Base-by-base conservation (phyloP, 2,797 vertebrate genomes). In the Sternarchorhynchus goeldii region DNA sequence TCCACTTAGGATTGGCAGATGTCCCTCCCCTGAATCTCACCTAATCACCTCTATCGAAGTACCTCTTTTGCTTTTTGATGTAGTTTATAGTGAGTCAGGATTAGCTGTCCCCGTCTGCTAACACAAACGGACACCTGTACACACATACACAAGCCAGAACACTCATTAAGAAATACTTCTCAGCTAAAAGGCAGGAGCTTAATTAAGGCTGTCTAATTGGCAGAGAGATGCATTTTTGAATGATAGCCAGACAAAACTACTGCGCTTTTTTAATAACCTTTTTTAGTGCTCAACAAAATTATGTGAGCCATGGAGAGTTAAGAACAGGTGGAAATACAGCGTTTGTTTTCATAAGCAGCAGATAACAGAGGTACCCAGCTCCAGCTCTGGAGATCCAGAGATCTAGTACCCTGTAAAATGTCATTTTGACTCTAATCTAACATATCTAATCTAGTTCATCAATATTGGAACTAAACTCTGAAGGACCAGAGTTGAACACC, bases 131-230 rank as follows among this genome's bases (percentile, higher is more conserved):
- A 50, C 45, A 50, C 45, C 45, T 14, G 14, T 50, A 12, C 45
- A 50, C 70, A 21, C 41, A 25, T 53, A 31, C 32, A 67, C 53
- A 21, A 63, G 57, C 39, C 16, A 58, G 79, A 83, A 81, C 73
- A 81, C 76, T 78, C 62, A 75, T 75, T 80, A 70, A 81, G 73
- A 79, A 36, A 2, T 57, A 20, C 59, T 32, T 21, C 21, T n/a
- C 6, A 60, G 45, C 45, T 77, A 10, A 66, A 65, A 62, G 45
- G 20, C 36, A 78, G 75, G 39, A 4, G 39, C n/a, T 64, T 83
- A 57, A 82, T 79, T 86, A 56, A 79, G 50, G 83, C 78, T 69
- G 73, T 34, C 55, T 81, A 72, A 87, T 81, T 84, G 70, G 75
- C 75, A 72, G 56, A 60, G 17, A 17, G 39, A 62, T 18, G 20